Conservation (phyloP, 92 coral and sea anemone species). For the Anthopleura xanthogrammica region DNA sequence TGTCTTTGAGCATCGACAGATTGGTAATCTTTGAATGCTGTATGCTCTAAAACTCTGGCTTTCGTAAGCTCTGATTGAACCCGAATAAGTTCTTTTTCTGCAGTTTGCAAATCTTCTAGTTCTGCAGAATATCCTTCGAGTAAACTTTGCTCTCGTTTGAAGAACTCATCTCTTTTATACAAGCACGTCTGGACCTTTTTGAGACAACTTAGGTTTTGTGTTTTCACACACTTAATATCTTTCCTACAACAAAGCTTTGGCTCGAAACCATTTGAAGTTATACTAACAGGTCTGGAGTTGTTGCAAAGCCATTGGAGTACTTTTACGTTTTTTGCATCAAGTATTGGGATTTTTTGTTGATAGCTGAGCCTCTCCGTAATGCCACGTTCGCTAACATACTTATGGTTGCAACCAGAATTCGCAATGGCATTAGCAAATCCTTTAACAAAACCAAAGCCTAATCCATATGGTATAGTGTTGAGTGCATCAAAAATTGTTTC, state of each 20-base stretch:
- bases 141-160: background rate
- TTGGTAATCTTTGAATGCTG: constrained; percentile 34
- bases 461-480: background rate
- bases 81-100: constrained; percentile 21
- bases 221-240: constrained; percentile 29
- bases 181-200: background rate
- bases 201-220: constrained; percentile 18
- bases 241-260: constrained; percentile 24
- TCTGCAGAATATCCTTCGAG: constrained; percentile 13
- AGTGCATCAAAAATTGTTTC: background rate
- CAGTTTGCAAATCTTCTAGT: constrained; percentile 15
- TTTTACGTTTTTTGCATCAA: background rate
- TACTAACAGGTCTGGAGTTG: background rate
- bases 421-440: constrained; percentile 1
- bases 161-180: background rate
- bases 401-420: background rate
- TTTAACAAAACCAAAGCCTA: background rate
- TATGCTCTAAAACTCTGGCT: constrained; percentile 38
- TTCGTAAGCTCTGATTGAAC: constrained; percentile 39
- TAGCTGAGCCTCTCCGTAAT: background rate
- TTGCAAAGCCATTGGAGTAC: background rate
- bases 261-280: constrained; percentile 11
- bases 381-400: background rate
- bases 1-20: constrained; percentile 22
- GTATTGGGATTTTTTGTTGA: background rate